These are phyloP conservation scores for Clarias batrachus DNA, from an alignment of 2,113 vertebrate genomes.

Conservation along the genomic window DNA sequence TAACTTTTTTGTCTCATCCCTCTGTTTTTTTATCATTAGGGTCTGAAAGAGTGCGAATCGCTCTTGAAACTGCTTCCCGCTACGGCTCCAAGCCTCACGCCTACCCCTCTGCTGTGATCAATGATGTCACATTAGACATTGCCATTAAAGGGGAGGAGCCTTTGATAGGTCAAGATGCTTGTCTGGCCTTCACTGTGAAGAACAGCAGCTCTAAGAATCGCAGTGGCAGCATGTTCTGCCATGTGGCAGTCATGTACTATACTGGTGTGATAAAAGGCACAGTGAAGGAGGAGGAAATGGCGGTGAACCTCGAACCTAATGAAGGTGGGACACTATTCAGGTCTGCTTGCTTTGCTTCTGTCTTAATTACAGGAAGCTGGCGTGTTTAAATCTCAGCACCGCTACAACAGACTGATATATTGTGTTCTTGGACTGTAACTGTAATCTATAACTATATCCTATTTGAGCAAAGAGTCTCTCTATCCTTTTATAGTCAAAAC, in stretches of 20 bases:
- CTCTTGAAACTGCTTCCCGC: slow-evolving; percentile 79
- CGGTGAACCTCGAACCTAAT: not conserved
- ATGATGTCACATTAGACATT: slow-evolving; percentile 74
- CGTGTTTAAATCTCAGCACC: no score
- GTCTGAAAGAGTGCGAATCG: slow-evolving; percentile 74
- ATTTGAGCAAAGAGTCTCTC: not conserved
- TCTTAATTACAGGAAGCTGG: no score
- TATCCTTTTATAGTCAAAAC: slow-evolving; percentile 63
- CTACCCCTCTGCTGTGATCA: slow-evolving; percentile 58
- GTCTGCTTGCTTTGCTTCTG: slow-evolving; percentile 58
- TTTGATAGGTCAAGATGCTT: slow-evolving; percentile 74
- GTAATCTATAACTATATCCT: no score
- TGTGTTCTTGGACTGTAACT: not conserved
- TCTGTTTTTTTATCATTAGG: slow-evolving; percentile 53
- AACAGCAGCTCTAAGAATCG: slow-evolving; percentile 72
- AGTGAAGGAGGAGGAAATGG: not conserved
- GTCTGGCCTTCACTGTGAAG: slow-evolving; percentile 64
- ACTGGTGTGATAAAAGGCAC: slow-evolving; percentile 79
- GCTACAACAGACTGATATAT: not conserved
- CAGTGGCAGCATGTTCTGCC: slow-evolving; percentile 67
- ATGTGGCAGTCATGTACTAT: slow-evolving; percentile 81
- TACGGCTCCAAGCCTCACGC: slow-evolving; percentile 77
- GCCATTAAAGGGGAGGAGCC: slow-evolving; percentile 72
- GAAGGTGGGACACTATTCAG: not conserved
- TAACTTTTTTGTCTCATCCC: not conserved